Evolutionary conservation across 2,888 invertebrate genomes (phyloP).

Genomic region (Amblyjoppa fuscipennis): DNA sequence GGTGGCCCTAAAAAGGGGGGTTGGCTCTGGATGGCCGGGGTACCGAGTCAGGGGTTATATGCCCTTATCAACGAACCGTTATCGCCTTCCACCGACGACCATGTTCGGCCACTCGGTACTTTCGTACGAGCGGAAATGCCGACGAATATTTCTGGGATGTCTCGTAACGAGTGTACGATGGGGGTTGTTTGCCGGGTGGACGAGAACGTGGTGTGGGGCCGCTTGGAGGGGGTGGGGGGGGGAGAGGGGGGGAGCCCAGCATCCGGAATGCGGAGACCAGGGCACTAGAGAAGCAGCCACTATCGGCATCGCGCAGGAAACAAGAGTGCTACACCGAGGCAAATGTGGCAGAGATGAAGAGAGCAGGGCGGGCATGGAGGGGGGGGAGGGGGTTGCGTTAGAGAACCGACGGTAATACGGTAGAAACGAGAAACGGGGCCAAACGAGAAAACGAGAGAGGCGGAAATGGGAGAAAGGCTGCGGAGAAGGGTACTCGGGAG

Average conservation of each 20-base stretch:
- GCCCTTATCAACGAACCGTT: conserved; percentile 82
- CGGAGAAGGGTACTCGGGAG: conserved; percentile 55
- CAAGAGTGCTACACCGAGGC: conserved; percentile 69
- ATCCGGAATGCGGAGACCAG: conserved; percentile 18
- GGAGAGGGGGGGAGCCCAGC: conserved; percentile 16
- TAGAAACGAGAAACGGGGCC: conserved; percentile 61
- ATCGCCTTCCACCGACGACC: conserved; percentile 72
- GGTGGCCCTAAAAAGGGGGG: conserved; percentile 2
- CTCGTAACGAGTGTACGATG: conserved; percentile 73
- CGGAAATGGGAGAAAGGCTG: conserved; percentile 57
- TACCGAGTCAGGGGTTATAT: conserved; percentile 42
- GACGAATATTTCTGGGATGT: conserved; percentile 73
- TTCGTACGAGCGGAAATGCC: conserved; percentile 65
- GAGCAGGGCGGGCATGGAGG: conserved; percentile 24
- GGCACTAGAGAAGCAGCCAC: conserved; percentile 52
- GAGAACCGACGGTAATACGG: conserved; percentile 38
- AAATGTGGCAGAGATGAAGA: conserved; percentile 24
- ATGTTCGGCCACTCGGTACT: conserved; percentile 61
- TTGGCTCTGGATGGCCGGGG: background rate
- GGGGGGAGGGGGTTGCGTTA: background rate
- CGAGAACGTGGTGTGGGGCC: conserved; percentile 19
- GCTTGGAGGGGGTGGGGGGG: conserved; percentile 9
- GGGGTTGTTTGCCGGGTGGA: conserved; percentile 70
- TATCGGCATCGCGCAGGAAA: conserved; percentile 68
- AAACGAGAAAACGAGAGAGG: conserved; percentile 65